phyloP scores from a whole-genome alignment of 2,888 invertebrate species.

The Melitaea athalia region DNA sequence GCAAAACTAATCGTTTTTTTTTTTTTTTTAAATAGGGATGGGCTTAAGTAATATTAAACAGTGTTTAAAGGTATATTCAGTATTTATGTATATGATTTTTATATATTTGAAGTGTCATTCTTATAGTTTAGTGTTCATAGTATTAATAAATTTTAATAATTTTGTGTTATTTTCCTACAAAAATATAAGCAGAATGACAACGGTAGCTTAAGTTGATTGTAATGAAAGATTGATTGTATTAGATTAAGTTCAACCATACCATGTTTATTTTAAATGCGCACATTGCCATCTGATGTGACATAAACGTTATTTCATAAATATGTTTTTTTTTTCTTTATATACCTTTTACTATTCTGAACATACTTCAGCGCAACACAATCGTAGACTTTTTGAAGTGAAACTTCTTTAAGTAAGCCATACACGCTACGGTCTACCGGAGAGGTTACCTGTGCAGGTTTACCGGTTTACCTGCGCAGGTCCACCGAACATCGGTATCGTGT shows the following conservation, averaged over 20 bases:
- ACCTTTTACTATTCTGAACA: neutral
- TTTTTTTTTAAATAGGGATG: too few relatives aligned
- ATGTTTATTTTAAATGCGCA: slow-evolving; percentile 15
- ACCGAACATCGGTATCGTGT: too few relatives aligned
- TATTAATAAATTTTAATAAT: neutral
- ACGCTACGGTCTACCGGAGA: too few relatives aligned
- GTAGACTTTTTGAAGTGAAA: too few relatives aligned
- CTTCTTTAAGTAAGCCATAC: too few relatives aligned
- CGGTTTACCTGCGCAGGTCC: too few relatives aligned
- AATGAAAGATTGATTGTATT: slow-evolving; percentile 11
- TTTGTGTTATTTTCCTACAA: slow-evolving; percentile 3
- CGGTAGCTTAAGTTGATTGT: neutral
- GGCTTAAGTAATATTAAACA: neutral
- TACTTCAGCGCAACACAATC: too few relatives aligned
- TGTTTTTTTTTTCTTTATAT: neutral
- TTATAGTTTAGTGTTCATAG: neutral
- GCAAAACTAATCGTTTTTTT: too few relatives aligned
- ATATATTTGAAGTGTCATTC: neutral
- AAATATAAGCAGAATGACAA: neutral
- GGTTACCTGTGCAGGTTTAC: too few relatives aligned
- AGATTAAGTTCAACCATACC: slow-evolving; percentile 16
- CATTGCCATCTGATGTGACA: slow-evolving; percentile 21
- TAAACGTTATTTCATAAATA: slow-evolving; percentile 23
- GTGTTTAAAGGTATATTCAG: neutral
- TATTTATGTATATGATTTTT: neutral